Conservation (phyloP, 2,888 invertebrate species). For the Cephus sareptanus region DNA sequence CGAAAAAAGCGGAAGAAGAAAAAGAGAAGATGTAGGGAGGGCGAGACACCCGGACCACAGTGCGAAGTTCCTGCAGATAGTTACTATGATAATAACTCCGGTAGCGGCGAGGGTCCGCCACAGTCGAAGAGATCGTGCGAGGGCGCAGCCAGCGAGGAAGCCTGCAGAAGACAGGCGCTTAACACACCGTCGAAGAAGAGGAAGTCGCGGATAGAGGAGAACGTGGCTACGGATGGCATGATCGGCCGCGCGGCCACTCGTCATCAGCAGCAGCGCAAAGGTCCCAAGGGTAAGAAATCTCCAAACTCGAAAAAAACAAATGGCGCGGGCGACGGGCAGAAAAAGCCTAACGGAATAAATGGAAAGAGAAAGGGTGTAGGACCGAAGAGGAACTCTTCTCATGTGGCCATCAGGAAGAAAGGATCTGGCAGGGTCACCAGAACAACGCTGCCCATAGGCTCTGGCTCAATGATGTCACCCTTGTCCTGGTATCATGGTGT, state of each 20-base stretch:
- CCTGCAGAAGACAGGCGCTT: conserved; percentile 49
- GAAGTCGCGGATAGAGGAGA: conserved; percentile 66
- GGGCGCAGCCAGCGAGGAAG: conserved; percentile 51
- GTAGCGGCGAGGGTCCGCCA: conserved; percentile 29
- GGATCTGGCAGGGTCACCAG: conserved; percentile 32
- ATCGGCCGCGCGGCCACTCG: neutral
- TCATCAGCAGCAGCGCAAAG: conserved; percentile 28
- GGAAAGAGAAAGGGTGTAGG: conserved; percentile 41
- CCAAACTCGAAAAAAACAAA: conserved; percentile 39
- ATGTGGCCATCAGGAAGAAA: conserved; percentile 33
- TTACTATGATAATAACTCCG: conserved; percentile 13
- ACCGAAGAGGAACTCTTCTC: conserved; percentile 3
- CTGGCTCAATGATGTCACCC: conserved; percentile 23
- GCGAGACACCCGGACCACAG: conserved; percentile 49
- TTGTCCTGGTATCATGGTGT: conserved; percentile 39
- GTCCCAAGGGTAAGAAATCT: conserved; percentile 27
- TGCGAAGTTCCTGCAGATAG: conserved; percentile 34
- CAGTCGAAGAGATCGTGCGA: conserved; percentile 57
- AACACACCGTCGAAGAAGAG: conserved; percentile 55
- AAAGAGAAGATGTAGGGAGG: conserved; percentile 52
- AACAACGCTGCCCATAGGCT: conserved; percentile 33
- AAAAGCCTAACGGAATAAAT: conserved; percentile 46
- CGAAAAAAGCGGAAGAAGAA: conserved; percentile 69
- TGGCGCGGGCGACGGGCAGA: conserved; percentile 37
- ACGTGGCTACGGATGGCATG: conserved; percentile 21